Conservation (phyloP, 2,113 vertebrate genomes). For the Dascyllus trimaculatus region DNA sequence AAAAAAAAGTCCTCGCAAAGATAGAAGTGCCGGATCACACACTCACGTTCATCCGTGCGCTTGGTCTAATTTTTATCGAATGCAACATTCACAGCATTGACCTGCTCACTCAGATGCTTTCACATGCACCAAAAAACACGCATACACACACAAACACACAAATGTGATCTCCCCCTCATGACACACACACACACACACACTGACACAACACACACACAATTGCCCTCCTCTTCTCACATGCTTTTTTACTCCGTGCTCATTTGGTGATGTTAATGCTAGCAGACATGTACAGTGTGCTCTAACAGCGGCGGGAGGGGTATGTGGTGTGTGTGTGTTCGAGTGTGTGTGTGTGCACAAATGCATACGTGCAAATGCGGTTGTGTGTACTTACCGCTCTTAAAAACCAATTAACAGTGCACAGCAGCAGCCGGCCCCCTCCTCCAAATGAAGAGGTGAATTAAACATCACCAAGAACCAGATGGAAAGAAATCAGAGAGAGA, state of each 20-base stretch:
- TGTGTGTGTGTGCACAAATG: constrained; percentile 18
- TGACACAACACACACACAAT: constrained; percentile 28
- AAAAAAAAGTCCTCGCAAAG: constrained; percentile 11
- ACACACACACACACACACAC: neutral
- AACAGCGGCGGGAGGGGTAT: constrained; percentile 44
- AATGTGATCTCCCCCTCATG: neutral
- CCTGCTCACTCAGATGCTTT: constrained; percentile 58
- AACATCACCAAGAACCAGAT: constrained; percentile 79
- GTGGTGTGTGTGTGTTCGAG: constrained; percentile 18
- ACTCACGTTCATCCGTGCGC: constrained; percentile 27
- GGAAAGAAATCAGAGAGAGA: constrained; percentile 77
- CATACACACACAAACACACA: constrained; percentile 24
- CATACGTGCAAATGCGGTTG: constrained; percentile 37
- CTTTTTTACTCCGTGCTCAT: constrained; percentile 74
- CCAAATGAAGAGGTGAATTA: constrained; percentile 81
- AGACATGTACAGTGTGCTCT: constrained; percentile 78
- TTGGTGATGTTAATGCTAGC: constrained; percentile 77
- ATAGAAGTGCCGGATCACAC: neutral
- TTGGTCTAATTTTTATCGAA: constrained; percentile 58
- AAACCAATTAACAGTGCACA: constrained; percentile 78
- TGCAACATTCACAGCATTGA: constrained; percentile 65
- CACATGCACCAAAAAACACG: constrained; percentile 50
- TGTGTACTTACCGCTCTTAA: constrained; percentile 74
- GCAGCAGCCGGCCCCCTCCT: constrained; percentile 45
- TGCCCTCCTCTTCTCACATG: constrained; percentile 56